Conservation (phyloP, 2,888 invertebrate genomes). For the Rhogogaster chlorosoma region DNA sequence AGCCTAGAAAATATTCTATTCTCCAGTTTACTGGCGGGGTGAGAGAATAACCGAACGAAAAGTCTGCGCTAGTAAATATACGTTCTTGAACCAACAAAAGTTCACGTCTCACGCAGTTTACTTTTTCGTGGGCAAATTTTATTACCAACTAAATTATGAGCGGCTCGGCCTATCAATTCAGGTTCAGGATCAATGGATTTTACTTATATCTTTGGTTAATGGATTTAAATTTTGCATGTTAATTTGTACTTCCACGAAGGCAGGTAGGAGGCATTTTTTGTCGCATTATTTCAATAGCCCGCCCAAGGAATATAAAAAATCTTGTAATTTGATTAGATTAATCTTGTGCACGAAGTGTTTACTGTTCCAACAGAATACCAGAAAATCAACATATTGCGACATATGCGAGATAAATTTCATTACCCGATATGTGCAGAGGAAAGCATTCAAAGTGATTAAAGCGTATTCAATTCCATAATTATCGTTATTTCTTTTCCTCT, state of each 20-base stretch:
- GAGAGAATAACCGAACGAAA: neutral
- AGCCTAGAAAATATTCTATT: neutral
- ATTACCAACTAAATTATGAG: neutral
- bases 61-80: neutral
- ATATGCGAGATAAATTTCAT: neutral
- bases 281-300: neutral
- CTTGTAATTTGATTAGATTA: neutral
- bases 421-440: neutral
- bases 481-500: neutral
- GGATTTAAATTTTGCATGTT: neutral
- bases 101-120: neutral
- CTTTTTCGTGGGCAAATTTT: neutral
- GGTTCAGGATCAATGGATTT: neutral
- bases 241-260: neutral
- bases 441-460: neutral
- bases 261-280: neutral
- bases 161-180: neutral
- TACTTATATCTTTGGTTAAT: neutral
- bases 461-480: neutral
- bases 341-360: neutral
- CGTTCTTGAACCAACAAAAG: neutral
- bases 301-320: neutral
- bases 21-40: neutral
- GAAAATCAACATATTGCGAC: neutral
- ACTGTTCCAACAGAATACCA: neutral